These are phyloP conservation scores for Choloepus didactylus DNA, from an alignment of 2,797 vertebrate species.

Conservation along the genomic window DNA sequence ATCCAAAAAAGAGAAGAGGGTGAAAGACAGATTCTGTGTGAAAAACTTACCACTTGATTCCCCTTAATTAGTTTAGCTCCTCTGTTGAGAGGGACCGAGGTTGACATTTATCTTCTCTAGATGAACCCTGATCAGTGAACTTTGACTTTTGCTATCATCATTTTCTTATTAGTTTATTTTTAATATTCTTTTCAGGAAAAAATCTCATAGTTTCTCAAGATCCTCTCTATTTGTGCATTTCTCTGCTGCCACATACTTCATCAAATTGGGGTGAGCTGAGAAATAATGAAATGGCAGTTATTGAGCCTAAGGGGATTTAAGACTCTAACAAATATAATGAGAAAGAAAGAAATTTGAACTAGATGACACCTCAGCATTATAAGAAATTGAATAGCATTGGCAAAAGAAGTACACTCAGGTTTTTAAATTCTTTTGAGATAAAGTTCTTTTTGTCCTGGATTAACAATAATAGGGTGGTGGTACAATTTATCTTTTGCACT, in stretches of 20 bases:
- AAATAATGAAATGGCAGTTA: slow-evolving; percentile 42
- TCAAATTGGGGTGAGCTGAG: not conserved
- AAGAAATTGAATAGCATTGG: slow-evolving; percentile 1
- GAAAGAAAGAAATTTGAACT: slow-evolving; percentile 8
- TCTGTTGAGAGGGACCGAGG: not conserved
- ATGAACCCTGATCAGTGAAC: not conserved
- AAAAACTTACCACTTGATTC: not conserved
- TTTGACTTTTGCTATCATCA: not conserved
- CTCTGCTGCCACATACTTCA: not conserved
- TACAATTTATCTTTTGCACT: not conserved
- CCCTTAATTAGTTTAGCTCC: not conserved
- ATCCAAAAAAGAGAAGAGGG: not conserved
- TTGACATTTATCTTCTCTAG: not conserved
- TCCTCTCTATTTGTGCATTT: not conserved
- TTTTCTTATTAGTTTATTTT: not conserved
- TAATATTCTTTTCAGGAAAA: not conserved
- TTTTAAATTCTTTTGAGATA: slow-evolving; percentile 25
- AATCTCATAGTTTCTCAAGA: not conserved
- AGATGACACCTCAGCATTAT: not conserved
- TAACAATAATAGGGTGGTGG: not conserved
- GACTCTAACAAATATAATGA: not conserved
- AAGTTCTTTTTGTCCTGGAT: not conserved
- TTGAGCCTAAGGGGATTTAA: not conserved
- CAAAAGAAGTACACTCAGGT: not conserved
- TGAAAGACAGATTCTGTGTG: not conserved